Evolutionary conservation across 2,113 vertebrate genomes (phyloP).

Genomic region (Heteronetta atricapilla): DNA sequence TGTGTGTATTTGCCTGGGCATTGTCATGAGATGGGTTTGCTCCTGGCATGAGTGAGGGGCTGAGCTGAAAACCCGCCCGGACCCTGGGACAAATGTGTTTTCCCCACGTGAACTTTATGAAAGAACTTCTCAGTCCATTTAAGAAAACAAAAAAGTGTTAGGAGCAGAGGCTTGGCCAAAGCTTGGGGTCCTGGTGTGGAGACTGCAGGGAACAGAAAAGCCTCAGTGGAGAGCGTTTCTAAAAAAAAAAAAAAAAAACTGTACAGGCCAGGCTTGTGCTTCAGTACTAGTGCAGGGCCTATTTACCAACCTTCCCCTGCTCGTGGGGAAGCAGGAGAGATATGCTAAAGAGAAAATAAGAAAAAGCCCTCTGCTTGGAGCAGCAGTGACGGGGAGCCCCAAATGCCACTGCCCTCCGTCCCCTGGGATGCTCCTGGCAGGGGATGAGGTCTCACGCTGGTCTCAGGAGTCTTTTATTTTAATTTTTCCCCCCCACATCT

Average conservation of each 20-base stretch:
- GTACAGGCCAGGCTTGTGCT: conserved; percentile 55
- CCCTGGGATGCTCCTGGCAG: neutral
- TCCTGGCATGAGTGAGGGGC: neutral
- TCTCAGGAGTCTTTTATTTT: neutral
- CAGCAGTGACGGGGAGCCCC: neutral
- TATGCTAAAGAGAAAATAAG: neutral
- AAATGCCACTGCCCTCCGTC: fast-evolving
- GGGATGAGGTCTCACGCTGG: neutral
- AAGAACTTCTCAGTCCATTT: conserved; percentile 61
- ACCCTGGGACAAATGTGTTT: neutral
- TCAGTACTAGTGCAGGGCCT: neutral
- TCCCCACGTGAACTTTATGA: conserved; percentile 60
- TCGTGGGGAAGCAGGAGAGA: neutral
- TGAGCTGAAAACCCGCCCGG: neutral
- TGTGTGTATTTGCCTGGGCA: fast-evolving
- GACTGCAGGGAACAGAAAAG: conserved; percentile 61
- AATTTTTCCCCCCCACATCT: fast-evolving
- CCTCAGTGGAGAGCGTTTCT: conserved; percentile 61
- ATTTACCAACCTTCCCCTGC: neutral
- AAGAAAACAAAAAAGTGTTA: conserved; percentile 68
- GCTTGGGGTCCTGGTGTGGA: conserved; percentile 8
- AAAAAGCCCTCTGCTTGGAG: neutral
- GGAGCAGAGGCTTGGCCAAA: conserved; percentile 62
- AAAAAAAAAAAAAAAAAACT: conserved; percentile 46
- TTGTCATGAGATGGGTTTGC: neutral